These are phyloP conservation scores for Poecilia latipinna DNA, from an alignment of 2,113 vertebrate genomes.

Conservation along the genomic window DNA sequence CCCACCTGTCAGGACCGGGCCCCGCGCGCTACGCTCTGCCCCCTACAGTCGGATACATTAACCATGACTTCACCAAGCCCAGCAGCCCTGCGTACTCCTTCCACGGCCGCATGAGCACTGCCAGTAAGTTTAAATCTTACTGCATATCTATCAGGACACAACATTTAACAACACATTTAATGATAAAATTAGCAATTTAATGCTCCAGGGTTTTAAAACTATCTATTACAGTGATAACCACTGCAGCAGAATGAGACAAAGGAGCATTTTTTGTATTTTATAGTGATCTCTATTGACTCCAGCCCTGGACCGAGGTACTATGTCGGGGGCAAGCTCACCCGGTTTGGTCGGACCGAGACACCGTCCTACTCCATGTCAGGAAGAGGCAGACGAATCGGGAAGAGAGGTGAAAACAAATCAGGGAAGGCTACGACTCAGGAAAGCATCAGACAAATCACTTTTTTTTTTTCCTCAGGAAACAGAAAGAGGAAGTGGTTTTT, in stretches of 20 bases:
- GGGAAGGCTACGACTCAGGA: not conserved
- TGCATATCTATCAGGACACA: not conserved
- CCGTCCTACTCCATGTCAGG: conserved; percentile 88
- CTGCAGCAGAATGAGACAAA: too few relatives aligned
- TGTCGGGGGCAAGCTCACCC: conserved; percentile 83
- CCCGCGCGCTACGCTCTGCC: conserved; percentile 85
- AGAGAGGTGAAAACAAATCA: conserved; percentile 51
- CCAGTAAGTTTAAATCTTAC: conserved; percentile 56
- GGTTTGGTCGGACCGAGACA: conserved; percentile 83
- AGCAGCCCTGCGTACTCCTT: conserved; percentile 86
- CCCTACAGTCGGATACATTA: conserved; percentile 84
- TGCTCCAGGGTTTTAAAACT: not conserved
- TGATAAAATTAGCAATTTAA: not conserved
- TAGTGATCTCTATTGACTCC: conserved; percentile 80
- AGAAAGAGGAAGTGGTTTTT: not conserved
- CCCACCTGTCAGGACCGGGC: conserved; percentile 78
- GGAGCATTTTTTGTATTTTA: conserved; percentile 2
- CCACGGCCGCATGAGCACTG: conserved; percentile 77
- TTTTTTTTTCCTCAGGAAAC: not conserved
- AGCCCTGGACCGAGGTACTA: conserved; percentile 89
- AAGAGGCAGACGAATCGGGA: conserved; percentile 67
- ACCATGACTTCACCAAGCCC: conserved; percentile 87
- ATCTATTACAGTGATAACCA: not conserved
- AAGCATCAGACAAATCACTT: not conserved
- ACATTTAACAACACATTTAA: not conserved